phyloP scores from a whole-genome alignment of 2,888 invertebrate species.

The Fissipunctia ypsillon region DNA sequence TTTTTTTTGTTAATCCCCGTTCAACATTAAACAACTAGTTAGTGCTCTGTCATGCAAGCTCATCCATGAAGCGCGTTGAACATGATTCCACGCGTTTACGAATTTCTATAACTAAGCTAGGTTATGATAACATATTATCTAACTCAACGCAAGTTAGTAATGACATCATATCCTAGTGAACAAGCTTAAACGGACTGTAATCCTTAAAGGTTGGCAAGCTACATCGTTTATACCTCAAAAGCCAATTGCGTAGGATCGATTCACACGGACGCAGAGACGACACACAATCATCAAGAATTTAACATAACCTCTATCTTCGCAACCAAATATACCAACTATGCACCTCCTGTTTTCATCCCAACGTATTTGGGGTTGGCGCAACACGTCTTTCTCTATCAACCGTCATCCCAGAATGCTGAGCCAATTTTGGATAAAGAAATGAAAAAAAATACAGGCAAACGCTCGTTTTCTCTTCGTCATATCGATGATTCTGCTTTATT shows the following conservation, averaged over 20 bases:
- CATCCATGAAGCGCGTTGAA: background rate
- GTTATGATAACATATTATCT: background rate
- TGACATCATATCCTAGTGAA: background rate
- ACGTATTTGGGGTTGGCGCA: background rate
- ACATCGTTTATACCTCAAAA: background rate
- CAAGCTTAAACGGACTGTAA: background rate
- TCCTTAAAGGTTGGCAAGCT: slow-evolving; percentile 1
- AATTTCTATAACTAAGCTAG: background rate
- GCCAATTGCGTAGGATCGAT: background rate
- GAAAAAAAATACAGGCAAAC: background rate
- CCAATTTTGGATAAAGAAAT: background rate
- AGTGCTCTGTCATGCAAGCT: background rate
- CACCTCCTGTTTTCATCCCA: background rate
- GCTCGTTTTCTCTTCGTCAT: too few species aligned
- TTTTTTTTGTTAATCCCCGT: background rate
- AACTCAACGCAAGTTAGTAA: background rate
- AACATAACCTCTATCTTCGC: background rate
- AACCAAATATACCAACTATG: background rate
- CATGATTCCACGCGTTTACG: background rate
- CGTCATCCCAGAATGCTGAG: background rate
- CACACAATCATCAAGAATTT: background rate
- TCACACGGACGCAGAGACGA: background rate
- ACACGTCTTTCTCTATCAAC: too few species aligned
- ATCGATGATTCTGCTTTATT: too few species aligned
- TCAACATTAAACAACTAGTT: background rate